phyloP scores from a whole-genome alignment of 1,140 invertebrate species.

The Pararge aegeria region DNA sequence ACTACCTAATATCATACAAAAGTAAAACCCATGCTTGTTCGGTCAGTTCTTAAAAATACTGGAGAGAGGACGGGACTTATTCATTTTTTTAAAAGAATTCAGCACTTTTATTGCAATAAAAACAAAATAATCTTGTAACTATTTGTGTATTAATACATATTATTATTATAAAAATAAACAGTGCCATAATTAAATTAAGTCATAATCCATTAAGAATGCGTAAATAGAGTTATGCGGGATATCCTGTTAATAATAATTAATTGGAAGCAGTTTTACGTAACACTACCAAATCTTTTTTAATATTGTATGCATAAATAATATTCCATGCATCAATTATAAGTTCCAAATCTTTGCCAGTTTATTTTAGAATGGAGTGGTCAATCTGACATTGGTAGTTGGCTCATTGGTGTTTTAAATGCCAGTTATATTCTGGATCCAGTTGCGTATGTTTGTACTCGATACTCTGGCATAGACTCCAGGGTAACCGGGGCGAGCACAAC shows the following conservation, averaged over 20 bases:
- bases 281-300: neutral
- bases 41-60: no score
- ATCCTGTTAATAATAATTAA: neutral
- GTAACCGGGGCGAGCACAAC: conserved; percentile 15
- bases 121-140: no score
- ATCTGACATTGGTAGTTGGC: no score
- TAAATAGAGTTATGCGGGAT: neutral
- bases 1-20: no score
- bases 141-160: conserved; percentile 7
- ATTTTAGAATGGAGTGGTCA: neutral
- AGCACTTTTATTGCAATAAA: no score
- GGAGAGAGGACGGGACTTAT: no score
- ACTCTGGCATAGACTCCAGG: conserved; percentile 14
- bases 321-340: neutral
- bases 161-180: conserved; percentile 21
- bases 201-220: neutral
- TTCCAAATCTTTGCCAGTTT: neutral
- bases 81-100: no score
- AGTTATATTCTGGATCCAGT: conserved; percentile 13
- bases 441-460: neutral
- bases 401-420: neutral
- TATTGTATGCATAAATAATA: neutral
- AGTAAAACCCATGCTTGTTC: no score
- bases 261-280: neutral
- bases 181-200: conserved; percentile 33